Evolutionary conservation across 2,113 vertebrate genomes (phyloP).

Genomic region (Oreocharis arfaki): DNA sequence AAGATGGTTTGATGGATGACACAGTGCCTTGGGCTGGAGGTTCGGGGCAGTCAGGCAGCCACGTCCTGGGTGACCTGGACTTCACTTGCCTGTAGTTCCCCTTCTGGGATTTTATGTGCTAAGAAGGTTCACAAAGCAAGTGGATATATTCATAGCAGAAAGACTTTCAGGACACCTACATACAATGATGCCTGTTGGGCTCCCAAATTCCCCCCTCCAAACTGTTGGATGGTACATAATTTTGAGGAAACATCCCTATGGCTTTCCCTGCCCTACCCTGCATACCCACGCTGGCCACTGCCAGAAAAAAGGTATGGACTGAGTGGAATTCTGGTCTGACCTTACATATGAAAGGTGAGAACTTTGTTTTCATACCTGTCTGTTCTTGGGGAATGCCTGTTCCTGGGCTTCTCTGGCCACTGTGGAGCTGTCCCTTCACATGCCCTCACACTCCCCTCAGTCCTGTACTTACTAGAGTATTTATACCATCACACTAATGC

Average conservation of each 20-base stretch:
- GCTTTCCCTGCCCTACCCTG: background rate
- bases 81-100: background rate
- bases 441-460: background rate
- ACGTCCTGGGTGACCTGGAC: accelerated
- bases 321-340: background rate
- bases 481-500: background rate
- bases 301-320: background rate
- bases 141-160: background rate
- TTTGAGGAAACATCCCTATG: background rate
- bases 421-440: accelerated
- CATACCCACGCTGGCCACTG: background rate
- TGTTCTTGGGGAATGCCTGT: background rate
- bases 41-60: background rate
- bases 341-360: background rate
- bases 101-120: background rate
- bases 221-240: background rate
- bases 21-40: background rate
- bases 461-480: background rate
- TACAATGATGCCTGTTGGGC: background rate
- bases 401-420: background rate
- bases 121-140: background rate
- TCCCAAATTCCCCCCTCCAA: accelerated
- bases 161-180: background rate
- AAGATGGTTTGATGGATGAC: background rate
- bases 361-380: background rate